Evolutionary conservation across 1,140 invertebrate species (phyloP).

Genomic region (Phymastichus coffea): DNA sequence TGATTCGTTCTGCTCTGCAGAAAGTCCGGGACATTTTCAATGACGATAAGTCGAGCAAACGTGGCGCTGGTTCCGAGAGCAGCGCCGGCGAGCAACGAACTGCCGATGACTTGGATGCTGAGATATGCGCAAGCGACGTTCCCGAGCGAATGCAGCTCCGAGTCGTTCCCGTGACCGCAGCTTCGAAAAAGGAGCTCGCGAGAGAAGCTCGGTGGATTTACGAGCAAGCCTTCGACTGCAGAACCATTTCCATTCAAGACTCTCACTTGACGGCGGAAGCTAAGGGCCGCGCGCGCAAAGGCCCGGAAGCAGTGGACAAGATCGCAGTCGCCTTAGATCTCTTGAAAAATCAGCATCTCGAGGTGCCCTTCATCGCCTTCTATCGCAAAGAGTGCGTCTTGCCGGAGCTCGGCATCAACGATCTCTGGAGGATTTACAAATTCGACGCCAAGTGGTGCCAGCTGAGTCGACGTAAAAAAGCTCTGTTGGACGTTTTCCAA

Average conservation of each 20-base stretch:
- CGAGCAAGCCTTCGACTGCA: constrained; percentile 86
- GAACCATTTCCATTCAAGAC: constrained; percentile 78
- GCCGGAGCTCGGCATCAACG: constrained; percentile 91
- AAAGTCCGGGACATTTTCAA: constrained; percentile 76
- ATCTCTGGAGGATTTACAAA: constrained; percentile 96
- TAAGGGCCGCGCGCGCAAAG: constrained; percentile 59
- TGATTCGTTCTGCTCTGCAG: background rate
- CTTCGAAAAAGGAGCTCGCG: constrained; percentile 86
- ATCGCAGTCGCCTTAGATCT: constrained; percentile 94
- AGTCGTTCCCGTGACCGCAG: constrained; percentile 80
- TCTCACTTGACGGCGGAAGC: constrained; percentile 57
- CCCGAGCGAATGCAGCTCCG: constrained; percentile 92
- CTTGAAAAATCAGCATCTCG: constrained; percentile 91
- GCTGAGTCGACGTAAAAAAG: constrained; percentile 82
- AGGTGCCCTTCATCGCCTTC: constrained; percentile 98
- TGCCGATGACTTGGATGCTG: constrained; percentile 81
- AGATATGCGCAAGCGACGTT: constrained; percentile 84
- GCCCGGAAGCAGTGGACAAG: constrained; percentile 75
- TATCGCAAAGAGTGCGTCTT: constrained; percentile 98
- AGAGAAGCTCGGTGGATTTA: constrained; percentile 98
- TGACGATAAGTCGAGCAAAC: constrained; percentile 90
- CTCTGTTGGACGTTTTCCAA: constrained; percentile 79
- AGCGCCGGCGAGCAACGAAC: constrained; percentile 76
- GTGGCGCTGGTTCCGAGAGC: constrained; percentile 83
- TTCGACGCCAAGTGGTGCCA: constrained; percentile 98